Evolutionary conservation across 1,140 invertebrate species (phyloP), one percentile per base, ranked within the genome.

Genomic region (Steinernema feltiae): DNA sequence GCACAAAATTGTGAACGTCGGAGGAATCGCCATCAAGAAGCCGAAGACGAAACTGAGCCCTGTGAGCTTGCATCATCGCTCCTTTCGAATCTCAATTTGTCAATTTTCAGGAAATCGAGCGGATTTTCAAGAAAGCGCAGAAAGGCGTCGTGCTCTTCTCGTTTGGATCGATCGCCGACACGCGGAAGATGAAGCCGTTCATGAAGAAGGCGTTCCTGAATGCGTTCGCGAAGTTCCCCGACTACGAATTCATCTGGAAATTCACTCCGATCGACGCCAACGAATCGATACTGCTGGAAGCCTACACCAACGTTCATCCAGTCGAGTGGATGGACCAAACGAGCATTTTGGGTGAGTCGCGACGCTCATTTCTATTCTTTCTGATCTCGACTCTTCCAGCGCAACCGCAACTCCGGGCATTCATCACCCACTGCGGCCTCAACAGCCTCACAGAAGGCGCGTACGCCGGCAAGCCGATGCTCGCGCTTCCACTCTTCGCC

Each of bases 401-500:
- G 30, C 80, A 82, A 46, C 71, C 73, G 1, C 72, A 74, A n/a
- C 74, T 73, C 17, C 69, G 71, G 1, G 41, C 78, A 7, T 85
- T 85, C 76, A 80, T 85, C 41, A 81, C 84, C 0, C 84, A 85
- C 70, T 74, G 78, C 70, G 84, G 84, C 1, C 63, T 78, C n/a
- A 85, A 85, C 41, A 78, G 82, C 18, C 75, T 79, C 31, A 46
- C 72, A 17, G 84, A 85, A 71, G 74, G 81, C 3, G 30, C 78
- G 1, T 78, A 77, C 70, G 76, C 79, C 31, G 82, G 81, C 1
- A 76, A 83, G 17, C 84, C 84, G 1, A 78, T 84, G 70, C 29
- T 85, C 12, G 79, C 77, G 1, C 78, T 85, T 24, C 84, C 84
- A n/a, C 72, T 85, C 1, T 84, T 83, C 41, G 82, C 73, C n/a